phyloP scores from a whole-genome alignment of 2,888 invertebrate genomes.

The Acleris holmiana region DNA sequence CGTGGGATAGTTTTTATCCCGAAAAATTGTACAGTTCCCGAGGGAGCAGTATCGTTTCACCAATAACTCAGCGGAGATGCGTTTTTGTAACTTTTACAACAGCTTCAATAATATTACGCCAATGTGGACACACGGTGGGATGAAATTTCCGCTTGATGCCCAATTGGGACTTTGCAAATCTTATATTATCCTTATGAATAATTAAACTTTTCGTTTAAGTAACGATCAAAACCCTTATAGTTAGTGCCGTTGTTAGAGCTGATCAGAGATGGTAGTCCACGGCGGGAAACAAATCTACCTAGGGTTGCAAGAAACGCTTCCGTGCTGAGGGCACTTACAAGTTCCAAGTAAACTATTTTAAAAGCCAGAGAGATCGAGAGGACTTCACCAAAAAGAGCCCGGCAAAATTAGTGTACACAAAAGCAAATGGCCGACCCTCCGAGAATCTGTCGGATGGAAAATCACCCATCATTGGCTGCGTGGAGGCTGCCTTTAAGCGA shows the following conservation, averaged over 20 bases:
- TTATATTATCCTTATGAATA: not conserved
- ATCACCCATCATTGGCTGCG: constrained; percentile 5
- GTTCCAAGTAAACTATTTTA: not conserved
- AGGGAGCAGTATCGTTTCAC: no score
- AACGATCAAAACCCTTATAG: not conserved
- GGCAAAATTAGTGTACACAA: not conserved
- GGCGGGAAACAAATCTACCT: not conserved
- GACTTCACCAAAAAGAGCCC: not conserved
- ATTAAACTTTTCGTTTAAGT: not conserved
- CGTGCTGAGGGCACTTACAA: not conserved
- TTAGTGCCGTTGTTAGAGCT: not conserved
- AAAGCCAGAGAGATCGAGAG: not conserved
- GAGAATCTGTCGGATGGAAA: not conserved
- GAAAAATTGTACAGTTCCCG: no score
- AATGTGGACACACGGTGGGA: no score
- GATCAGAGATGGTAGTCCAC: not conserved
- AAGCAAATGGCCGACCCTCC: not conserved
- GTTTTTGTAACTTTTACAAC: no score
- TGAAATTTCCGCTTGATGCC: no score
- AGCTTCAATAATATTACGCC: no score
- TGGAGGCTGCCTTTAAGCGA: not conserved
- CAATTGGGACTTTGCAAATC: no score
- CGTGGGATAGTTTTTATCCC: no score
- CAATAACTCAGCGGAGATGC: no score
- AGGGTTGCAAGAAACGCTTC: not conserved